These are phyloP conservation scores for Boleophthalmus pectinirostris DNA, from an alignment of 2,113 vertebrate genomes.

Conservation along the genomic window DNA sequence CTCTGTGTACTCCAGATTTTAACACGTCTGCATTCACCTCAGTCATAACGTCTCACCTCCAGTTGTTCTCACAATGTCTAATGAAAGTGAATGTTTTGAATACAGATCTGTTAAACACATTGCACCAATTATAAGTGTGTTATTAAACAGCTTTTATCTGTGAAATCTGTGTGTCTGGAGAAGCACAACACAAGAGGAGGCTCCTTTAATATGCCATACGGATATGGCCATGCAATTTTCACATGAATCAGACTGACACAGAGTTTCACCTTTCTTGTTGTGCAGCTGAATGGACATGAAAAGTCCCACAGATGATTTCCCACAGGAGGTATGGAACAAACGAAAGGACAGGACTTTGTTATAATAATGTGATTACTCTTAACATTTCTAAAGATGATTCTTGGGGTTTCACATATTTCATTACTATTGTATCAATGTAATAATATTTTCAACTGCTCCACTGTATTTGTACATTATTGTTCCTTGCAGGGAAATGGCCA, in stretches of 20 bases:
- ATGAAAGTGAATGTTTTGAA: constrained; percentile 60
- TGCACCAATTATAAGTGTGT: constrained; percentile 54
- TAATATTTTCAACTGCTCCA: no score
- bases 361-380: no score
- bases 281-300: neutral
- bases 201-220: no score
- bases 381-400: no score
- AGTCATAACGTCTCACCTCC: constrained; percentile 5
- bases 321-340: neutral
- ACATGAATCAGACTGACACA: constrained; percentile 29
- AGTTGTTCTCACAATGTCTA: constrained; percentile 39
- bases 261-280: neutral
- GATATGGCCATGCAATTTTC: constrained; percentile 32
- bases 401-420: no score
- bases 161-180: constrained; percentile 60
- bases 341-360: neutral
- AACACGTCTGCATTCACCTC: constrained; percentile 20
- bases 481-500: no score
- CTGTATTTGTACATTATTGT: no score
- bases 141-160: constrained; percentile 70
- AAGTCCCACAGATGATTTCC: neutral
- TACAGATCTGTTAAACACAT: constrained; percentile 64
- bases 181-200: no score
- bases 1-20: neutral
- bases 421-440: no score